Base-by-base conservation (phyloP, 2,797 vertebrate species). In the Eulemur coronatus region DNA sequence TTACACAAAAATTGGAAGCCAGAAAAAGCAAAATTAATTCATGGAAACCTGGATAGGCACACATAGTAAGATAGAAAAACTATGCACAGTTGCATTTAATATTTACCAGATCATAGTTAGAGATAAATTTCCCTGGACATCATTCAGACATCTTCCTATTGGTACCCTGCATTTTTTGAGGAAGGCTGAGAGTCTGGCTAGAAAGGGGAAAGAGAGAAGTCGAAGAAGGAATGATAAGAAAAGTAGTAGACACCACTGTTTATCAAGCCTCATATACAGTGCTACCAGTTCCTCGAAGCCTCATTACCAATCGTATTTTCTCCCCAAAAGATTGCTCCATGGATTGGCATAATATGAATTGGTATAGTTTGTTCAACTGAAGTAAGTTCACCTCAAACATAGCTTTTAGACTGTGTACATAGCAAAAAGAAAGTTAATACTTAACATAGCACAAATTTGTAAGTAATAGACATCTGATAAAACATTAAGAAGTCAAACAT, bases 401-500 rank as follows among this genome's bases (percentile, higher is more conserved):
- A 96, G 76, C 55, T 82, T 91, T n/a, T 94, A 75, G 70, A 94
- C 65, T 8, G 61, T 78, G 15, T 50, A 88, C 17, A 67, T 3
- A 38, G 30, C 48, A 63, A 81, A 97, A 84, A 87, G 63, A 84
- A 84, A 95, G 33, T 46, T 94, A 59, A 43, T 79, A 87, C 76
- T 96, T 92, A 59, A 75, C 35, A 79, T 24, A 86, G 84, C 33
- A 78, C 84, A 97, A 82, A 79, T 87, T 63, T 94, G 43, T 50
- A 97, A 94, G 85, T 63, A 78, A 92, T 61, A 92, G 84, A 75
- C 80, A 94, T 94, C 41, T 92, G 94, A 98, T 96, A 97, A 95
- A 95, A 75, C 86, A 97, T 96, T 95, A 97, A 96, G 65, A 95
- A 97, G 96, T 97, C 79, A 96, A 96, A 97, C 79, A 89, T 89